Percentiles rank a stretch among this genome's conserved stretches.
Conservation (phyloP, 2,888 invertebrate genomes). For the Dusona sp. region DNA sequence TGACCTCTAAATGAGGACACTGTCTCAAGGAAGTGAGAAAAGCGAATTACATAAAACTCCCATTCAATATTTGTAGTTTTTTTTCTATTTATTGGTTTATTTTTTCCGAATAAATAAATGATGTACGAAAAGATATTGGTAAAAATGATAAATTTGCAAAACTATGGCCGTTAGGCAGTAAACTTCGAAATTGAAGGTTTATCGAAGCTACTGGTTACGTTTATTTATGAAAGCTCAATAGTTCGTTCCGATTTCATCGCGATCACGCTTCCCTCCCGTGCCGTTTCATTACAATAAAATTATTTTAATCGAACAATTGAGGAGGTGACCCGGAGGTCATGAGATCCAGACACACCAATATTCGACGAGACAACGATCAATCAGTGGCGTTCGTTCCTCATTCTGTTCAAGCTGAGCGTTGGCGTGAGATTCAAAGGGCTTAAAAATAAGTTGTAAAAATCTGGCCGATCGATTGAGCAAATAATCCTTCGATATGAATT, state of each 20-base stretch:
- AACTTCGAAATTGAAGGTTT: neutral
- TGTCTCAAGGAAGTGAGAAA: too few species aligned
- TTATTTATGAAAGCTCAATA: slow-evolving; percentile 8
- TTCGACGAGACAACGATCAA: slow-evolving; percentile 63
- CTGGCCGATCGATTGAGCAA: neutral
- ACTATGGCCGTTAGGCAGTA: neutral
- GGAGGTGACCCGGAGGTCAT: slow-evolving; percentile 76
- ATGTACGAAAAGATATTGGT: neutral
- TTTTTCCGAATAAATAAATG: neutral
- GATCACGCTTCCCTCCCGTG: slow-evolving; percentile 49
- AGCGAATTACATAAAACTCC: too few species aligned
- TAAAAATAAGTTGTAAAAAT: slow-evolving; percentile 16
- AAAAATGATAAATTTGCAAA: neutral
- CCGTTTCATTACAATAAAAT: slow-evolving; percentile 75
- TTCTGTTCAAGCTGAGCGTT: slow-evolving; percentile 16
- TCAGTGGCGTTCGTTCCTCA: slow-evolving; percentile 53
- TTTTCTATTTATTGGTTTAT: too few species aligned
- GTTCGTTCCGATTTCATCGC: slow-evolving; percentile 17
- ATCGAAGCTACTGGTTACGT: neutral
- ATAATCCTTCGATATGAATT: neutral
- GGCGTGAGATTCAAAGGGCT: slow-evolving; percentile 6
- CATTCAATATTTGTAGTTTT: too few species aligned
- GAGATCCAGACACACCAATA: slow-evolving; percentile 73
- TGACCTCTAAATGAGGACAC: too few species aligned
- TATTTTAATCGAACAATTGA: slow-evolving; percentile 78